phyloP scores from a whole-genome alignment of 2,797 vertebrate genomes.

The Erethizon dorsatum region DNA sequence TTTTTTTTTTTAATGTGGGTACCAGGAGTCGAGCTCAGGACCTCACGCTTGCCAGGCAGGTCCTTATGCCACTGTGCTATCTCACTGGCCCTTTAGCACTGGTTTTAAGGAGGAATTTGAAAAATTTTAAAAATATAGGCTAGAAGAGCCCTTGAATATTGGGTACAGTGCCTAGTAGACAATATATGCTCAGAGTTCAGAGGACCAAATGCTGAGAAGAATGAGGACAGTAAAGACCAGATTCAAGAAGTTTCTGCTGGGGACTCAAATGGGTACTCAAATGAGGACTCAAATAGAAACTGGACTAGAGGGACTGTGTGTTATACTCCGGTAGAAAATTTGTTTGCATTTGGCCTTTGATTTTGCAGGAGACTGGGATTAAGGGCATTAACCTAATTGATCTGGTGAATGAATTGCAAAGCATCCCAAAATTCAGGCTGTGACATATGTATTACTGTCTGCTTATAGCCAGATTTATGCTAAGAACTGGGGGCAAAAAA shows the following conservation, averaged over 20 bases:
- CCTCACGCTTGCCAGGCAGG: too few relatives aligned
- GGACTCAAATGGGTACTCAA: too few relatives aligned
- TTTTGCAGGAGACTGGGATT: not conserved
- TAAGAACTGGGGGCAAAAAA: not conserved
- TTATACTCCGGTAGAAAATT: not conserved
- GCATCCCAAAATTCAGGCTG: not conserved
- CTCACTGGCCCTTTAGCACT: not conserved
- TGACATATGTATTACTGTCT: not conserved
- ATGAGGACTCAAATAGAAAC: not conserved
- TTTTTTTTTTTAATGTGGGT: too few relatives aligned
- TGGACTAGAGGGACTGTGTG: not conserved
- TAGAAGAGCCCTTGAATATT: not conserved
- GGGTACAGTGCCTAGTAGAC: not conserved
- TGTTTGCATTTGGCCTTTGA: not conserved
- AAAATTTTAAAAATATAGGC: not conserved
- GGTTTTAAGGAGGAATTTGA: not conserved
- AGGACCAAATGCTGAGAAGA: not conserved
- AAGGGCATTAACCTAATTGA: not conserved
- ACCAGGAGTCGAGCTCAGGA: too few relatives aligned
- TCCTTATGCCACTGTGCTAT: too few relatives aligned
- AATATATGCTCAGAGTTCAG: not conserved
- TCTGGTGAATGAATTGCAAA: not conserved
- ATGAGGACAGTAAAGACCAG: not conserved
- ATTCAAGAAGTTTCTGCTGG: not conserved
- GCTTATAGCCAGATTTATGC: not conserved